Evolutionary conservation across 2,797 vertebrate species (phyloP), one percentile per base, ranked within the genome.

Genomic region (Gallinago nigripennis): DNA sequence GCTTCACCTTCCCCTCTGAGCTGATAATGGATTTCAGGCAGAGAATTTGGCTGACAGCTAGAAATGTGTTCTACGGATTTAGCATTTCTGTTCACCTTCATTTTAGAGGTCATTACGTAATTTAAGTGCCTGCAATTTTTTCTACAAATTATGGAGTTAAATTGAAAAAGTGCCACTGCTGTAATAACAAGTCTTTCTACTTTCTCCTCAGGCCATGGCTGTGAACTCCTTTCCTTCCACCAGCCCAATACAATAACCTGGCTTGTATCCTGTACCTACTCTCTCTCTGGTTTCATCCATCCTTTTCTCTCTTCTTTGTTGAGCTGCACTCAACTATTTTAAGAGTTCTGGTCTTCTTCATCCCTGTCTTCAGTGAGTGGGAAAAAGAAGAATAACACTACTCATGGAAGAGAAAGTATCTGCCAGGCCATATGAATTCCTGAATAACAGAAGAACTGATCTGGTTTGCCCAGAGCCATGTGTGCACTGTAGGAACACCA

Each of bases 81-180:
- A 94, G 77, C 85, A 70, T 37, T 86, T 93, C 58, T 70, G n/a
- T 43, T 79, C 85, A 90, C 15, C 70, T 90, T 77, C 68, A 66
- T 82, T 94, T 86, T 60, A 80, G 39, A 91, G 75, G 78, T 76
- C 61, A 83, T 82, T 35, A 81, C 33, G 25, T 65, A 91, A 95
- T 48, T 46, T 57, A 86, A 81, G 18, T 2, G 2, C 18, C 35
- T 2, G 10, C 18, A 65, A 12, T 58, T 88, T 65, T 83, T 83
- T 60, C 51, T 82, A 76, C 14, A 60, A 48, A 79, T 82, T 45
- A 20, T 12, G 51, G 23, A 79, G 24, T 57, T 82, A 60, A 66
- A 72, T 56, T 45, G 33, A 58, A 58, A 8, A 14, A 63, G 18
- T 43, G 48, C 19, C 19, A 45, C 35, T 64, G 20, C 35, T 87